A percentile compares a stretch with the other conserved stretches of the same genome.
These are phyloP conservation scores for Nothocercus nigrocapillus DNA, from an alignment of 2,113 vertebrate species.

Conservation along the genomic window DNA sequence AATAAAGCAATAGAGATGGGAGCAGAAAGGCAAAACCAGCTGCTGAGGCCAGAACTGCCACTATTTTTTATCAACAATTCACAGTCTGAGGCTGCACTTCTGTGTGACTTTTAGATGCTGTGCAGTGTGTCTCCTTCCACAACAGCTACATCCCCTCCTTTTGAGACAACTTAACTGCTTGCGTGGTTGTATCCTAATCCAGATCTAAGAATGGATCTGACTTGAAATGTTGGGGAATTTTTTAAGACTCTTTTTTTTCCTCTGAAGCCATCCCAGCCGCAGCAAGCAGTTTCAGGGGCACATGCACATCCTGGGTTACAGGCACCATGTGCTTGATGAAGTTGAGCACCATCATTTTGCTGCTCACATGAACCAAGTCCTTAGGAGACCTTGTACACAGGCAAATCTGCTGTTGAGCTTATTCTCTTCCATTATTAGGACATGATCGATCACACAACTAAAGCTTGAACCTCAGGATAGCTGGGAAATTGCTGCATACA, in stretches of 20 bases:
- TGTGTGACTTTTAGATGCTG: not conserved
- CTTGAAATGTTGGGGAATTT: not conserved
- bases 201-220: not conserved
- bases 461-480: not conserved
- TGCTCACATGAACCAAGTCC: not conserved
- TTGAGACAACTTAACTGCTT: not conserved
- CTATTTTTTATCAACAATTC: not conserved
- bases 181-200: not conserved
- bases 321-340: not conserved
- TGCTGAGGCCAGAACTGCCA: not conserved
- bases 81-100: not conserved
- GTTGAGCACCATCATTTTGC: not conserved
- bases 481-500: not conserved
- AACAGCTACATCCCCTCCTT: not conserved
- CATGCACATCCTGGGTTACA: conserved; percentile 7
- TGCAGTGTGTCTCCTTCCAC: not conserved
- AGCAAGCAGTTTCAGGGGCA: not conserved
- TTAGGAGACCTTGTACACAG: not conserved
- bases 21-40: not conserved
- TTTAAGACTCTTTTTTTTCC: not conserved
- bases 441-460: not conserved
- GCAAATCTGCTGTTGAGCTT: not conserved
- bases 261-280: not conserved
- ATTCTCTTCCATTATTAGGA: not conserved
- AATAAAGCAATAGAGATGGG: not conserved